phyloP scores from a whole-genome alignment of 2,888 invertebrate genomes.

The Pardosa pseudoannulata region DNA sequence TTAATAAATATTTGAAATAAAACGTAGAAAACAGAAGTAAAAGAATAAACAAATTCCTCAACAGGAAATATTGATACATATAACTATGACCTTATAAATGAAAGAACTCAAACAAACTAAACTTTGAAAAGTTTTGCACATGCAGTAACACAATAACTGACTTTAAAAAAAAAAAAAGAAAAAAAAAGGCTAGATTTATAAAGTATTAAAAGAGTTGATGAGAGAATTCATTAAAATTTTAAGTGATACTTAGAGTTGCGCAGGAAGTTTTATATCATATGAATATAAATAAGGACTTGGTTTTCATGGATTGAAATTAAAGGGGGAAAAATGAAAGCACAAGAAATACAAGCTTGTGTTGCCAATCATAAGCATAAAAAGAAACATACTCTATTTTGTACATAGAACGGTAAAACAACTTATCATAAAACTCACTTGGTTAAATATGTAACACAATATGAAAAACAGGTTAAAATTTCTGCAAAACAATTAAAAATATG shows the following conservation, averaged over 20 bases:
- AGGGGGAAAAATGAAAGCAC: neutral
- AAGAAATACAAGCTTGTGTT: neutral
- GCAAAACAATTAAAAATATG: slow-evolving; percentile 9
- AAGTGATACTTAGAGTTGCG: neutral
- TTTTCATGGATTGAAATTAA: neutral
- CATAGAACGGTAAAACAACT: slow-evolving; percentile 11
- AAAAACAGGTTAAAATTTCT: slow-evolving; percentile 13
- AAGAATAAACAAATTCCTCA: neutral
- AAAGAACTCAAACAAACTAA: too few species aligned
- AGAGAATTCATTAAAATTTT: too few species aligned
- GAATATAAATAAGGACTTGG: neutral
- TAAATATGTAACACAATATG: slow-evolving; percentile 22
- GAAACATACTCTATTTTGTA: neutral
- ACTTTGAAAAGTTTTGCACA: too few species aligned
- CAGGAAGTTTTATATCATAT: neutral
- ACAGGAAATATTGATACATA: neutral
- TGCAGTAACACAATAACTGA: too few species aligned
- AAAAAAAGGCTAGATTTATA: too few species aligned
- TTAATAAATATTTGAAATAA: neutral
- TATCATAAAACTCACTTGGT: slow-evolving; percentile 20
- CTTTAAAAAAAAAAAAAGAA: too few species aligned
- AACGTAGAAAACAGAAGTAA: neutral
- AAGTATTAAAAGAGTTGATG: too few species aligned
- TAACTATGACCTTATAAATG: neutral
- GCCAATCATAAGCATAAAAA: neutral